Base-by-base conservation (phyloP, 37 sponge, comb jelly and placozoan genomes). In the Ephydatia muelleri region DNA sequence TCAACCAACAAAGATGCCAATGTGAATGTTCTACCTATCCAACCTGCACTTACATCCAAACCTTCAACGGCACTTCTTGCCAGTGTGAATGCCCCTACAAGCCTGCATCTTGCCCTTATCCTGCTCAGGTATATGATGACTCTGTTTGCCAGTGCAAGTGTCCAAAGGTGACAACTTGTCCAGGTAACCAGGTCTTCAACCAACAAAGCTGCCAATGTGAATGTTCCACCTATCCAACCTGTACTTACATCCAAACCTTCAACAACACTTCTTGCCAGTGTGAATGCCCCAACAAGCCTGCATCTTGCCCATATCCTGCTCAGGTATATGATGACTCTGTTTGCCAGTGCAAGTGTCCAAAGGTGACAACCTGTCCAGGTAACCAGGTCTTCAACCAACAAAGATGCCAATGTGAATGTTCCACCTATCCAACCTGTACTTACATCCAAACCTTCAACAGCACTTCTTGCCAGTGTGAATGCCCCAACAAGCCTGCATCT, bases 151-250 rank as follows among this genome's bases (percentile, higher is more conserved):
- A 70, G 36, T 78, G 72, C 72, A 79, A 79, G 25, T 38, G 40
- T 47, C 49, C 67, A 35, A 80, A n/a, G 67, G 16, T 22, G n/a
- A 27, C 26, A 65, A 5, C 5, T 25, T 85, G 85, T 13, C 21
- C 67, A 1, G n/a, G 2, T 16, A 35, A 36, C 23, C 85, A 85
- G 38, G 13, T 67, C 16, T 34, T 76, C 28, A 37, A 82, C 36
- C 38, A 25, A 5, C 22, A 65, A 1, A 87, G 2, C 22, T 87
- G 87, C 74, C 31, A 29, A 22, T 87, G 87, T 66, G 73, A 81
- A 12, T 81, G 87, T 77, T 74, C 83, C 43, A 27, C 23, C 38
- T 34, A 37, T 21, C 26, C 26, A 30, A 65, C 33, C 79, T 65
- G 28, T 30, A 3, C 22, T 5, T 49, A 79, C 13, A 5, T 28